Conservation (phyloP, 2,113 vertebrate genomes). For the Meleagris gallopavo region DNA sequence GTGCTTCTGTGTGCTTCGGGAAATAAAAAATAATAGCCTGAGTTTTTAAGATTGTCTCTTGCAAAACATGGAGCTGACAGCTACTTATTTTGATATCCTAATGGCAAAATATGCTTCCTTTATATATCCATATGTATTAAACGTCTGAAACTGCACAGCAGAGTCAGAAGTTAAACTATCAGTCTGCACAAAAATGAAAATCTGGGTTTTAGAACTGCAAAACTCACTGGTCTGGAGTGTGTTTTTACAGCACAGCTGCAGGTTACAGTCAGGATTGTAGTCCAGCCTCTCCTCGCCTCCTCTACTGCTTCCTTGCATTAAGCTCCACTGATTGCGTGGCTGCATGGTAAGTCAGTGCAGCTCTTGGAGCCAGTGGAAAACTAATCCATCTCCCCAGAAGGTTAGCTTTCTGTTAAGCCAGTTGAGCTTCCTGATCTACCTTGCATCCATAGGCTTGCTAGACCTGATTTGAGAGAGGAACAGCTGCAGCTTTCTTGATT, state of each 20-base stretch:
- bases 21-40: background rate
- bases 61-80: background rate
- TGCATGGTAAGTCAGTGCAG: background rate
- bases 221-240: rapidly evolving
- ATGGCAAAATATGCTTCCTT: background rate
- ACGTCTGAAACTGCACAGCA: background rate
- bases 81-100: background rate
- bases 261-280: background rate
- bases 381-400: background rate
- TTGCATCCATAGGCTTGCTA: background rate
- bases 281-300: background rate
- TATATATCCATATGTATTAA: background rate
- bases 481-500: conserved; percentile 15
- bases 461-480: background rate
- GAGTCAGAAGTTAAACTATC: background rate
- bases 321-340: background rate
- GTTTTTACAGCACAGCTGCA: background rate
- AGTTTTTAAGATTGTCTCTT: background rate
- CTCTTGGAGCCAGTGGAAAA: background rate
- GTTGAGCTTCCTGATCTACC: conserved; percentile 34
- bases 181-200: background rate
- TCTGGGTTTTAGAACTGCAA: background rate
- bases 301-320: background rate
- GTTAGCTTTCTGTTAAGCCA: conserved; percentile 23
- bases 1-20: background rate